These are phyloP conservation scores for Platynereis dumerilii DNA, from an alignment of 2,888 invertebrate species.

Conservation along the genomic window DNA sequence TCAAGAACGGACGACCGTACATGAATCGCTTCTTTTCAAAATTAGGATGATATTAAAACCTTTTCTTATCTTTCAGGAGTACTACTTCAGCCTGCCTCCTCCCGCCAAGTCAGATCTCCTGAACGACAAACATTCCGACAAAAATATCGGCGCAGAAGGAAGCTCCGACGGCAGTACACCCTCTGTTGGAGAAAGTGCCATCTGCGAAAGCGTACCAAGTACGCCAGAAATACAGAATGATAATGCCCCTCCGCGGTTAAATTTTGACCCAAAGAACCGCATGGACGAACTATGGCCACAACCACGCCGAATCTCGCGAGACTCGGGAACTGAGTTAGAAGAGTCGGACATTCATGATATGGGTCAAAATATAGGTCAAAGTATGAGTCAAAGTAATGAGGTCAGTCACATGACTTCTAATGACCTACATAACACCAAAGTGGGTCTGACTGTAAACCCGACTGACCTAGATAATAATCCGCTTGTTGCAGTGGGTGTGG, in stretches of 20 bases:
- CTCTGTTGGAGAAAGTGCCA: conserved; percentile 30
- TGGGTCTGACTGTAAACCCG: no score
- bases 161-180: conserved; percentile 21
- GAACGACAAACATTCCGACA: background rate
- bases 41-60: no score
- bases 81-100: conserved; percentile 10
- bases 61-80: background rate
- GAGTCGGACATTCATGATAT: background rate
- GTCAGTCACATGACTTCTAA: no score
- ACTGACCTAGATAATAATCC: no score
- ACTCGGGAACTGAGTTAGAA: conserved; percentile 31
- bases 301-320: conserved; percentile 23
- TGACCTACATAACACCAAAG: no score
- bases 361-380: no score
- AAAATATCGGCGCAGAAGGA: conserved; percentile 3
- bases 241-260: conserved; percentile 9
- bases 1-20: no score
- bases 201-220: conserved; percentile 32
- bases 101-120: conserved; percentile 10
- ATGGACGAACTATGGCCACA: conserved; percentile 11
- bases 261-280: background rate
- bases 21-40: no score
- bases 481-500: no score
- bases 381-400: no score
- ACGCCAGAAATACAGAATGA: conserved; percentile 34